Base-by-base conservation (phyloP, 2,797 vertebrate species). In the Sebastes hopkinsi region DNA sequence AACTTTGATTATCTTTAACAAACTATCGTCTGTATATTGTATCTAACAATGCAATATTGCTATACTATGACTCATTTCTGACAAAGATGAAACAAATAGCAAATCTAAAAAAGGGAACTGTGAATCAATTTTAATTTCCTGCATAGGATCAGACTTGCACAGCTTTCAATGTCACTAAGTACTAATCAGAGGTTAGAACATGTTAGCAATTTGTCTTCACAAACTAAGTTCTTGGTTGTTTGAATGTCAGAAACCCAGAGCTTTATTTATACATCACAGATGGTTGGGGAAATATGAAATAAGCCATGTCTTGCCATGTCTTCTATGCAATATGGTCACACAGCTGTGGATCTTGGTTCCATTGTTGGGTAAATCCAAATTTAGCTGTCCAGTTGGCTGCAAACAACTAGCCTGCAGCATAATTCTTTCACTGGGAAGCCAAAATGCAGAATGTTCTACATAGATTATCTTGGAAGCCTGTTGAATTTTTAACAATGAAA, bases 311-410 rank as follows among this genome's bases (percentile, higher is more conserved):
- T 87, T 85, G 81, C 84, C 79, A 76, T 83, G 84, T 87, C 88
- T 90, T 92, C 84, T 66, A 68, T 79, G 88, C 89, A 93, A 94
- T 92, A 93, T 92, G 91, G 91, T 92, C 87, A 91, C 90, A 92
- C 94, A 93, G 91, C 92, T 94, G 92, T 89, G 88, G 74, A 88
- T 91, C 81, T 79, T 68, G 79, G 88, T 90, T 91, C 90, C 86
- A 91, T 92, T 93, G 91, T 93, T 88, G 84, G 87, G 68, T 69
- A 88, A 92, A 91, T 92, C 91, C 88, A 92, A 92, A 93, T 88
- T 81, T 90, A 87, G 90, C 91, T 85, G 89, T 92, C 93, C 91
- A 94, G 87, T 92, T 94, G 92, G 92, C 92, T 89, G 84, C 77
- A 73, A 82, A 86, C 83, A 66, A 78, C 87, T 87, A 87, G 85